These are phyloP conservation scores for Petroica traversi DNA, from an alignment of 2,113 vertebrate genomes.

Conservation along the genomic window DNA sequence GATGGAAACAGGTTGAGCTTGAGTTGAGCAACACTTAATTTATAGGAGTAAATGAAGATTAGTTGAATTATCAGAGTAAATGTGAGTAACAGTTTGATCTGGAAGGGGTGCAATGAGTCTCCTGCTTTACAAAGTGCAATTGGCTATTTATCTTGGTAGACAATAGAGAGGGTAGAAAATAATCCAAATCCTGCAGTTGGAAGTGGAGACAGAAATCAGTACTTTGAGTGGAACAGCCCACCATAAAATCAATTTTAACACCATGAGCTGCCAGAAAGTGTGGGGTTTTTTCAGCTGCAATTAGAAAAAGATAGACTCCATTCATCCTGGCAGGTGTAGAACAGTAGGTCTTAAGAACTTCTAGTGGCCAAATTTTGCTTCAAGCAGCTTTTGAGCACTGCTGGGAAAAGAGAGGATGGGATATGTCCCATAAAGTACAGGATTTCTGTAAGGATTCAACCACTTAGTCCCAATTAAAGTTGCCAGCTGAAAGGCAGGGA, in stretches of 20 bases:
- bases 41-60: background rate
- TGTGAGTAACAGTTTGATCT: background rate
- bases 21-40: background rate
- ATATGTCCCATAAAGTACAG: background rate
- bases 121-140: background rate
- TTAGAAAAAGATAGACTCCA: background rate
- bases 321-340: conserved; percentile 5
- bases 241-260: conserved; percentile 65
- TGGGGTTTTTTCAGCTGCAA: background rate
- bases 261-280: conserved; percentile 37
- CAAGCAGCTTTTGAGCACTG: background rate
- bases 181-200: background rate
- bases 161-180: background rate
- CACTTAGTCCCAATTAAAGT: background rate
- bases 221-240: conserved; percentile 28
- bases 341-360: background rate
- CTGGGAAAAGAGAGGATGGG: background rate
- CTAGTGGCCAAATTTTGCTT: background rate
- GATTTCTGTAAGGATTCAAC: background rate
- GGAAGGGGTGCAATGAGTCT: background rate
- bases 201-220: conserved; percentile 28
- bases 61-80: background rate
- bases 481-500: background rate
- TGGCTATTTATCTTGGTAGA: background rate
- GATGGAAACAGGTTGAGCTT: background rate